Percentiles rank a stretch among this genome's conserved stretches.
These are phyloP conservation scores for Cochlearius cochlearius DNA, from an alignment of 2,113 vertebrate species.

Conservation along the genomic window DNA sequence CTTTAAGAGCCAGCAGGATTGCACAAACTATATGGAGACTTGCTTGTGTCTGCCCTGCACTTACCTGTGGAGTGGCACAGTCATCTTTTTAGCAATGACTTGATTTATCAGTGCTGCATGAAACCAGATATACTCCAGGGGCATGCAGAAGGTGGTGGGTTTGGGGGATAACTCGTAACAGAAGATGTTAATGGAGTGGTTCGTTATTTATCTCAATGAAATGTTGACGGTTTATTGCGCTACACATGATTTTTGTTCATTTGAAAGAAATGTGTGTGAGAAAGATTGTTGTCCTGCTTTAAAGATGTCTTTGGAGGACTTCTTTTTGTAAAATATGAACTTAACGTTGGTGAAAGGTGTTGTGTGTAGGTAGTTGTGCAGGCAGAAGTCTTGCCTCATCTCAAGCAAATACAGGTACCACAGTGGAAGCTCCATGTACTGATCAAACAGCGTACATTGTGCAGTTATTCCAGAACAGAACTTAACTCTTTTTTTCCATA, in stretches of 20 bases:
- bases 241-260: background rate
- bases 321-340: background rate
- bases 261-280: background rate
- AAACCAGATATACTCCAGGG: background rate
- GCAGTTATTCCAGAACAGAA: background rate
- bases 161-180: background rate
- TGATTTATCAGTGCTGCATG: background rate
- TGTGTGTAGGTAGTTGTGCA: background rate
- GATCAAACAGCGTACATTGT: background rate
- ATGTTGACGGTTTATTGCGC: background rate
- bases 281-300: background rate
- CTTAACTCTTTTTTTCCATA: background rate
- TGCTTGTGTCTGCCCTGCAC: background rate
- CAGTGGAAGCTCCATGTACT: background rate
- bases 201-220: background rate
- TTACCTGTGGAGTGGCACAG: background rate
- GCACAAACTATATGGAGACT: background rate
- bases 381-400: background rate
- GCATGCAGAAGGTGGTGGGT: background rate
- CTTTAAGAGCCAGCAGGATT: background rate
- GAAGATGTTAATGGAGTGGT: background rate
- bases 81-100: background rate
- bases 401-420: background rate
- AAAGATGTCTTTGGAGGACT: background rate
- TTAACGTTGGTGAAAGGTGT: background rate